Evolutionary conservation across 1,140 invertebrate species (phyloP), one percentile per base, ranked within the genome.

Genomic region (Megathymus violae): DNA sequence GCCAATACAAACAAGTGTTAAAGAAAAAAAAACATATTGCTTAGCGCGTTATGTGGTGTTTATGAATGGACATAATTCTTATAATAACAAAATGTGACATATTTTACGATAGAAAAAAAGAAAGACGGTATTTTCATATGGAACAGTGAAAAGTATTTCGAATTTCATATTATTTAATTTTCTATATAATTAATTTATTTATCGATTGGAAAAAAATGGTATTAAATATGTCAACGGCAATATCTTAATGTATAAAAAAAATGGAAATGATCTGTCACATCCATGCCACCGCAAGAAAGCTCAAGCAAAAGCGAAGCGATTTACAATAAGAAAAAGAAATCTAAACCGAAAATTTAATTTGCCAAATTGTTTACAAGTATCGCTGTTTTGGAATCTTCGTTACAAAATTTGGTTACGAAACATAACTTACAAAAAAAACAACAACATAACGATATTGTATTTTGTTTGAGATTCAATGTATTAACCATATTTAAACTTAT

Each of bases 1-100:
- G 74, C 71, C 54, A 77, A 83, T 89, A 89, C 87, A 89, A 89
- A 88, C 87, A 89, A 89, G 87, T 89, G 87, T 89, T 89, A 89
- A 85, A 82, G 80, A 86, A 85, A 82, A 70, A 77, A 80, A 88
- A 80, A 76, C 76, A 84, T 66, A 75, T 82, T 78, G 87, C 85
- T 87, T 62, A 85, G 78, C 76, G 75, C 73, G 75, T 88, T 83
- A 87, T 80, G 74, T 73, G 75, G 69, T 73, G 76, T 71, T 38
- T 64, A 77, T 80, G 76, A 71, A 78, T 71, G 80, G 73, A 80
- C 66, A 50, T 71, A 15, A 38, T 47, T 47, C 15, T 3, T 17
- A 14, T 5, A 40, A 7, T 19, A 4, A 11, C 10, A 36, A 36
- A 10, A 36, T 36, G 34, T 36, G 10, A n/a, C 10, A 36, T 11